Evolutionary conservation across 2,888 invertebrate genomes (phyloP), one percentile per base, ranked within the genome.

Genomic region (Xestia ashworthii): DNA sequence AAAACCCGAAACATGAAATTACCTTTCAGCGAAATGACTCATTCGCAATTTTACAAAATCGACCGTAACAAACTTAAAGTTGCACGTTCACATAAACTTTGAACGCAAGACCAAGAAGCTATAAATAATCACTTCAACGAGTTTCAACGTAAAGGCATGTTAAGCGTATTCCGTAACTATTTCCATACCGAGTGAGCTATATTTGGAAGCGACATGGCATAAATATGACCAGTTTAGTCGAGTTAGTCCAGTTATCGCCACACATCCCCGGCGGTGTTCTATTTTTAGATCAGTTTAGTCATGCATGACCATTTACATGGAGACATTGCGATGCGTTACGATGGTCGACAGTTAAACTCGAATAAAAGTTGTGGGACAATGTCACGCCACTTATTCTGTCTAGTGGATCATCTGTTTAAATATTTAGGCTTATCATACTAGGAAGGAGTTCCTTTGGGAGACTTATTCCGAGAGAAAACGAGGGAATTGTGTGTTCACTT

Each of bases 271-370:
- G 88, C 86, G 88, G 86, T 87, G 79, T 79, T 91, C 91, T 95
- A 95, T 95, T 93, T 95, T 91, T 95, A 95, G 95, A 92, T 84
- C 80, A 82, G 91, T 92, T 94, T 93, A 94, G 93, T 93, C 93
- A 94, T 93, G 89, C 90, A 85, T 90, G 90, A 88, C 91, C 92
- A 91, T 93, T 93, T 91, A 92, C 79, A 90, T 89, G 80, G 88
- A 86, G 88, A 87, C 87, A 86, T 78, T 76, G 87, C 82, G 84
- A 80, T 85, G 84, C 81, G 83, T 82, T 84, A 79, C 77, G 83
- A 77, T 78, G 82, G 80, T 46, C 78, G 69, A 38, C 74, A 72
- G 71, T 77, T 78, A 70, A 78, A 76, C 75, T 82, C 67, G 69
- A 80, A 81, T 86, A 83, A 77, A 85, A 79, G 79, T 78, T 77